Base-by-base conservation (phyloP, 1,140 invertebrate genomes). In the Pinna nobilis region DNA sequence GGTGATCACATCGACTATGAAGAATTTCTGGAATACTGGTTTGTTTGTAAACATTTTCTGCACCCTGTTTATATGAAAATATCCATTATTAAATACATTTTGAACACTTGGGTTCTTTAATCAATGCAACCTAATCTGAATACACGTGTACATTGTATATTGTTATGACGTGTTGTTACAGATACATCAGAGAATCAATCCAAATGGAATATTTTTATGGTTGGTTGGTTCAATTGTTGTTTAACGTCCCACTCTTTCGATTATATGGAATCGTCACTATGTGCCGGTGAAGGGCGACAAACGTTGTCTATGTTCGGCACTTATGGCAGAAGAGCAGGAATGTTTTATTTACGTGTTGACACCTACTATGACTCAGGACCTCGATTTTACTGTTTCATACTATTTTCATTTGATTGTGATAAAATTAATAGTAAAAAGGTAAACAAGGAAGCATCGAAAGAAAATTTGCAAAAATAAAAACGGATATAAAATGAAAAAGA, bases 41-140 rank as follows among this genome's bases (percentile, higher is more conserved):
- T 11, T 65, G 44, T 65, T 28, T 41, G 44, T 65, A 50, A 5
- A 15, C 33, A 30, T 65, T 65, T 33, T 50, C 47, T 20, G 63
- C 63, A 20, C 35, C 63, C 51, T 53, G 51, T 2, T 23, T 13
- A 53, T 20, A 4, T 13, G 28, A 28, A 3, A 53, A 20, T 13
- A 53, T 2, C n/a, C 3, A 23, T 20, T 20, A 3, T 23, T 3
- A 28, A 23, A 25, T 2, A 44, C 39, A 44, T 11, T 9, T 11
- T 11, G n/a, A n/a, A 11, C 9, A n/a, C 39, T 11, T 44, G n/a
- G 9, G 9, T 44, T n/a, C 9, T 11, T 44, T 44, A 11, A n/a
- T n/a, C 9, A 44, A 11, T 44, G n/a, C n/a, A 11, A 11, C 9
- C n/a, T n/a, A 44, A 9, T 44, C n/a, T 11, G n/a, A 44, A 44